A percentile compares a stretch with the other conserved stretches of the same genome.
These are phyloP conservation scores for Diplodus sargus DNA, from an alignment of 2,797 vertebrate species.

Conservation along the genomic window DNA sequence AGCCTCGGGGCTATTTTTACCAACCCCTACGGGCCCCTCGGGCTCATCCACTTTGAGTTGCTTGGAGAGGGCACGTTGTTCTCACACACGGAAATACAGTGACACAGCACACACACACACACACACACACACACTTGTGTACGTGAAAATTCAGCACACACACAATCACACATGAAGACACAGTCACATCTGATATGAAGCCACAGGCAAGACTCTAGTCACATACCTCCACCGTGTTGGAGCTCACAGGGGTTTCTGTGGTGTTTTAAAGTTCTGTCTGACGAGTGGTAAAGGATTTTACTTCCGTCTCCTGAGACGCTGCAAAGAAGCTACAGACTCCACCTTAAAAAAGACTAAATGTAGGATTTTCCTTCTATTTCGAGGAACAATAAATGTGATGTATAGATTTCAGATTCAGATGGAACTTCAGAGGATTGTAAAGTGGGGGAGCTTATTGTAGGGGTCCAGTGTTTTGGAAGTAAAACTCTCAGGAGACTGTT, in stretches of 20 bases:
- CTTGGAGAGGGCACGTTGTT: slow-evolving; percentile 74
- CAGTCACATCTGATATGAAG: slow-evolving; percentile 47
- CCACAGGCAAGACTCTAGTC: slow-evolving; percentile 59
- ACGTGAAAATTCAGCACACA: slow-evolving; percentile 58
- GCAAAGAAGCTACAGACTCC: slow-evolving; percentile 11
- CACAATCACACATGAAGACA: slow-evolving; percentile 40
- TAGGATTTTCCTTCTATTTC: slow-evolving; percentile 6
- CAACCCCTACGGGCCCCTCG: slow-evolving; percentile 79
- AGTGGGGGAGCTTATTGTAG: neutral
- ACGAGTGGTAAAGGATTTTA: slow-evolving; percentile 32
- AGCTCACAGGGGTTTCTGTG: slow-evolving; percentile 25
- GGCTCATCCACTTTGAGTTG: slow-evolving; percentile 81
- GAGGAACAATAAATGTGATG: neutral
- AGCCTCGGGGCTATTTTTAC: slow-evolving; percentile 86
- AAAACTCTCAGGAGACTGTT: neutral
- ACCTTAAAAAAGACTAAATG: slow-evolving; percentile 33
- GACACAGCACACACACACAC: slow-evolving; percentile 55
- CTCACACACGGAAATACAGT: slow-evolving; percentile 55
- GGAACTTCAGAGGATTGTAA: neutral
- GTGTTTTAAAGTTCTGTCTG: slow-evolving; percentile 52
- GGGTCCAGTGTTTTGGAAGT: neutral
- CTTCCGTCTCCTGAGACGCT: slow-evolving; percentile 44
- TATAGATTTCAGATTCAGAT: slow-evolving; percentile 3
- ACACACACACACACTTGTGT: slow-evolving; percentile 45
- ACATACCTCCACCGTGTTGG: slow-evolving; percentile 33